Base-by-base conservation (phyloP, 2,797 vertebrate genomes). In the Pogonophryne albipinna region DNA sequence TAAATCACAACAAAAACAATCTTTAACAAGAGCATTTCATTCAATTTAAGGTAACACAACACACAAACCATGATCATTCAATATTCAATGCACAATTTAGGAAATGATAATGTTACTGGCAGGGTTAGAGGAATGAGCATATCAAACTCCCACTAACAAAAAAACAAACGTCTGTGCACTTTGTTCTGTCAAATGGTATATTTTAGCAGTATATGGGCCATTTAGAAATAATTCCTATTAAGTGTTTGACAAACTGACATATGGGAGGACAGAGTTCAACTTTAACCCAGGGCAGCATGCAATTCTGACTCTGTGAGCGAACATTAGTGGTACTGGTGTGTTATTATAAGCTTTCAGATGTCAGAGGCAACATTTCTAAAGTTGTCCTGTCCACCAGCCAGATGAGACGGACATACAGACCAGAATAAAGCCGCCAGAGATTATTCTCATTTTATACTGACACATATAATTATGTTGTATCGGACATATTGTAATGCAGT, bases 341-440 rank as follows among this genome's bases (percentile, higher is more conserved):
- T 17, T 10, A 55, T 67, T 47, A 44, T 57, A 2, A 34, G 27
- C 17, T 38, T 61, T 23, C 11, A 56, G 13, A 68, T 62, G n/a
- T 53, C 62, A 66, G 44, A 72, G 53, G n/a, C 47, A 60, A 12
- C 56, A 5, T 23, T 15, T n/a, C 42, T 38, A 38, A n/a, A 66
- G 62, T 51, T 67, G n/a, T 20, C 34, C 9, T 23, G 23, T 49
- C 60, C 7, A 34, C 14, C 4, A 20, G 15, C 16, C 31, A 44
- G 34, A n/a, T 4, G 10, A 53, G 44, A 49, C n/a, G 8, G 51
- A 41, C 60, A 14, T 6, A 17, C 13, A 4, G 49, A 23, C 16
- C 17, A 4, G 3, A 45, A 34, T 51, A 41, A 53, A n/a, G 20
- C 20, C 19, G 2, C 10, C 2, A 8, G 11, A 23, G 47, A 31